A percentile compares a stretch with the other conserved stretches of the same genome.
Evolutionary conservation across 2,113 vertebrate genomes (phyloP).

Genomic region (Tamias sibiricus): DNA sequence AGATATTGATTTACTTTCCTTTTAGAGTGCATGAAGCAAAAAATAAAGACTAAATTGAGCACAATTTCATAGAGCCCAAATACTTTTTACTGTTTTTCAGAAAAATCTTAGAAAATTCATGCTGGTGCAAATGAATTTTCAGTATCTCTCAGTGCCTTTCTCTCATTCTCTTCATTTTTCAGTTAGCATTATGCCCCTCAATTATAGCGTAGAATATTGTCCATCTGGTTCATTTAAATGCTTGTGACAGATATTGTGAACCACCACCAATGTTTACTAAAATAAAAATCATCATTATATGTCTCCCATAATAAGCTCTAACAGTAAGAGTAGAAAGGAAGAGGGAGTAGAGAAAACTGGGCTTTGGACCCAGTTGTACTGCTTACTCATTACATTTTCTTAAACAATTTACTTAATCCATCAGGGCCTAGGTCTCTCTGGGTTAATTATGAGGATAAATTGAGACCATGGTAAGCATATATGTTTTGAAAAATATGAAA

Average conservation of each 20-base stretch:
- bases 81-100: neutral
- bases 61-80: neutral
- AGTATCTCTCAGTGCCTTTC: neutral
- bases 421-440: neutral
- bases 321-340: neutral
- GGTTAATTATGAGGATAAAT: neutral
- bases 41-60: neutral
- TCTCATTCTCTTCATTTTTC: neutral
- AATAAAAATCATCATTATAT: neutral
- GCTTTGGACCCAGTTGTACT: neutral
- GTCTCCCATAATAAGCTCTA: neutral
- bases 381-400: neutral
- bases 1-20: constrained; percentile 26
- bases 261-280: neutral
- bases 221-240: neutral
- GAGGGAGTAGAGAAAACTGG: neutral
- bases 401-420: neutral
- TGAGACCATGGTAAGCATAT: neutral
- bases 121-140: neutral
- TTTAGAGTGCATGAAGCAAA: neutral
- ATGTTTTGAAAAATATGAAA: constrained; percentile 33
- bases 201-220: neutral
- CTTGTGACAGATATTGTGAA: neutral
- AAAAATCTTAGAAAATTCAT: constrained; percentile 34
- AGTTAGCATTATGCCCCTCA: neutral